Evolutionary conservation across 2,797 vertebrate genomes (phyloP).

Genomic region (Tangara arthus): DNA sequence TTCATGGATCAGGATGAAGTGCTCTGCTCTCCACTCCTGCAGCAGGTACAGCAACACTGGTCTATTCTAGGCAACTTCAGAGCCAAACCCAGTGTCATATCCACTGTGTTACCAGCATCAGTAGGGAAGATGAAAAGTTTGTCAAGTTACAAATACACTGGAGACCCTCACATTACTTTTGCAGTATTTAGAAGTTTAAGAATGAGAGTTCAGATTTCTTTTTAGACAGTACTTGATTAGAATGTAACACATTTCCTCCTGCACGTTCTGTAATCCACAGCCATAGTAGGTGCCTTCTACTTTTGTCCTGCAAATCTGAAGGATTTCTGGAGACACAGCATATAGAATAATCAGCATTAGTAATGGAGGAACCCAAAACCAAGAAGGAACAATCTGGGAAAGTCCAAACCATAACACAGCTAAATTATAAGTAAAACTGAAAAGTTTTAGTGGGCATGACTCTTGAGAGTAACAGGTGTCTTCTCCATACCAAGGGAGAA

Average conservation of each 20-base stretch:
- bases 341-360: background rate
- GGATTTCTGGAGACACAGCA: background rate
- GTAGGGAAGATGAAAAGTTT: background rate
- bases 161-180: background rate
- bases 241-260: background rate
- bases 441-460: background rate
- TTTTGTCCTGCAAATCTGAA: background rate
- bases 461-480: background rate
- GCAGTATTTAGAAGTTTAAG: background rate
- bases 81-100: background rate
- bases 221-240: conserved; percentile 3
- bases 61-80: background rate
- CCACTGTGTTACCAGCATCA: background rate
- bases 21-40: background rate
- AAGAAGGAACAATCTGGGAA: background rate
- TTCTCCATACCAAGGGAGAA: background rate
- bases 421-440: background rate
- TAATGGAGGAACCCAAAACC: background rate
- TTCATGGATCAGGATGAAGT: background rate
- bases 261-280: background rate
- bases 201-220: background rate
- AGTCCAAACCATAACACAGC: background rate
- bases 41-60: background rate
- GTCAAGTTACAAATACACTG: background rate
- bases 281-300: background rate